Evolutionary conservation across 2,888 invertebrate species (phyloP), one percentile per base, ranked within the genome.

Genomic region (Subacronicta megacephala): DNA sequence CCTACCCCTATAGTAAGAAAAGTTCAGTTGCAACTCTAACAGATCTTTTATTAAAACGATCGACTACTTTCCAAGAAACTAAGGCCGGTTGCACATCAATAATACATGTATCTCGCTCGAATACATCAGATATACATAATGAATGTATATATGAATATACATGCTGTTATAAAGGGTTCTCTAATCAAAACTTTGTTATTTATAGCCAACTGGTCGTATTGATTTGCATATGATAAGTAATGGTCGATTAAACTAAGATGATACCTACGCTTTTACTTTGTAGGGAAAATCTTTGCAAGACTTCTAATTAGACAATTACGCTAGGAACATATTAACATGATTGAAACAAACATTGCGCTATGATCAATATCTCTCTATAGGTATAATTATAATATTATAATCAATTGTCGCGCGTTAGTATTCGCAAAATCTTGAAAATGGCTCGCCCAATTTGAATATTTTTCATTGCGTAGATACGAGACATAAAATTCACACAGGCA

Each of bases 171-270:
- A 80, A 81, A 78, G 78, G 83, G 72, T 88, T 90, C 88, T 88
- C 88, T 86, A 90, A 91, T 92, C 92, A 91, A 90, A 91, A 90
- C 90, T 89, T 82, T 81, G 89, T 90, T 90, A 91, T 91, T 91
- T 92, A 92, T 90, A 83, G 85, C 72, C 60, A 74, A 75, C 75
- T 69, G 64, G 78, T 76, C 75, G 79, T 75, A 82, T 85, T 77
- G 81, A 90, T 90, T 90, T 89, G 90, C 90, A 90, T 90, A 84
- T 18, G 62, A 65, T 74, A 60, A 58, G 26, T 54, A 36, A 64
- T 64, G 23, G 43, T 7, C 16, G 23, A 61, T 46, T 13, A 54
- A 16, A 43, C 17, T 36, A 7, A 56, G 65, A 54, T 55, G 43
- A n/a, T n/a, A 13, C n/a, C n/a, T n/a, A n/a, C 3, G 23, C 33